Base-by-base conservation (phyloP, 2,797 vertebrate species). In the Mormyrops attenuatus region DNA sequence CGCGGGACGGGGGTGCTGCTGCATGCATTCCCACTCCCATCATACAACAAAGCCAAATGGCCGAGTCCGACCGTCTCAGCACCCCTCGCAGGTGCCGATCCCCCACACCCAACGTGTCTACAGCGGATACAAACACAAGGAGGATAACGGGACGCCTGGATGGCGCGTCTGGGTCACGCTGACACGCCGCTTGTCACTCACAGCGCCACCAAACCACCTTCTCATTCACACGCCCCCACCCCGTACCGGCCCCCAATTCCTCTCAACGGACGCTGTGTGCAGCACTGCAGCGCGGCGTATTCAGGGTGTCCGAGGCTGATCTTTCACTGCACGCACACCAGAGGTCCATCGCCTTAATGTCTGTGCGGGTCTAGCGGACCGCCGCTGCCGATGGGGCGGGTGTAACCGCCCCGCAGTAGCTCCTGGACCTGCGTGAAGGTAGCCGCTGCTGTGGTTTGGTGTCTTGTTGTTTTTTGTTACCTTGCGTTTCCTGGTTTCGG, bases 401-500 rank as follows among this genome's bases (percentile, higher is more conserved):
- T 60, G 57, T 60, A 60, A 60, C 20, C 22, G 57, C 22, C 41
- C 15, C 9, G 73, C 73, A 44, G 73, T 38, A 20, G 15, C 34
- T 44, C 30, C 73, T 13, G 73, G 73, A 80, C 11, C 73, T 44
- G 73, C 73, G 73, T 80, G 41, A 80, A 82, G 77, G 77, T 17
- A 38, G 77, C 77, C 20, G 77, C 15, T 38, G 7, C 20, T 47
- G 41, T 17, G 77, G 30, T n/a, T 47, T 47, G 41, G 17, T 49
- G 34, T 22, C 38, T 47, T 22, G 20, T 22, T 49, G 13, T 49
- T 84, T 50, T 50, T 26, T 26, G 50, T 93, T 96, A 98, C 98
- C 98, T 99, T 99, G 92, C 98, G 96, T 96, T 97, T 98, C 94
- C 98, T 97, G 95, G 97, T 97, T 95, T 99, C 98, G 88, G 97